Evolutionary conservation across 2,113 vertebrate genomes (phyloP).

Genomic region (Ibidorhyncha struthersii): DNA sequence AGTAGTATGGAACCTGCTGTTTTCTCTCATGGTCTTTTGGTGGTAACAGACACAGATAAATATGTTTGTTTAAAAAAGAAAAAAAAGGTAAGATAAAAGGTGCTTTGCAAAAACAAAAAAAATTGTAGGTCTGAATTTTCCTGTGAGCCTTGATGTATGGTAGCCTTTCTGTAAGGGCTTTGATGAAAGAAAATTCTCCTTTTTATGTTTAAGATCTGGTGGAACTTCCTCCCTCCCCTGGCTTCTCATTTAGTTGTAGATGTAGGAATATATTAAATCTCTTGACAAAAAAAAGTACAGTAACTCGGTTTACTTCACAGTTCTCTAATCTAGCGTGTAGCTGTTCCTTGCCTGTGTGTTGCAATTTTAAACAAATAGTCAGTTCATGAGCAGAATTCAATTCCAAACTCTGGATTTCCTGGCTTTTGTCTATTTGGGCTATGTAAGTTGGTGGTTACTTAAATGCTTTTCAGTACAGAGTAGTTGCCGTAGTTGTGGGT

Average conservation of each 20-base stretch:
- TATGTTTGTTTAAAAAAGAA: not conserved
- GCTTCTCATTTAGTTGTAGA: not conserved
- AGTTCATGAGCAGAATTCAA: not conserved
- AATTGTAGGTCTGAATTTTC: not conserved
- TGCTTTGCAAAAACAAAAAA: not conserved
- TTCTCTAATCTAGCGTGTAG: not conserved
- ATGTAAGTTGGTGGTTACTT: not conserved
- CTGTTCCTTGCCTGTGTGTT: not conserved
- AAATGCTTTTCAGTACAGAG: not conserved
- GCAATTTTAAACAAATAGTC: not conserved
- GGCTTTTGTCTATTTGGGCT: not conserved
- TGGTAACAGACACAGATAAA: not conserved
- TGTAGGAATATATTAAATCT: not conserved
- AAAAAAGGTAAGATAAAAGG: not conserved
- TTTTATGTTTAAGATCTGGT: not conserved
- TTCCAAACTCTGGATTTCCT: not conserved
- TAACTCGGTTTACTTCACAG: not conserved
- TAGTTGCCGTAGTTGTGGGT: slow-evolving; percentile 3
- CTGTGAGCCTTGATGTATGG: not conserved
- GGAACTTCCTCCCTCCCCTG: not conserved
- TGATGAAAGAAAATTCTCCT: not conserved
- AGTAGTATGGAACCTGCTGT: not conserved
- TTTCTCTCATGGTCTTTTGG: not conserved
- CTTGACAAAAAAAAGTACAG: not conserved
- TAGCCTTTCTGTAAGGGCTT: not conserved